A percentile compares a stretch with the other conserved stretches of the same genome.
phyloP scores from a whole-genome alignment of 2,797 vertebrate genomes.

The Miichthys miiuy region DNA sequence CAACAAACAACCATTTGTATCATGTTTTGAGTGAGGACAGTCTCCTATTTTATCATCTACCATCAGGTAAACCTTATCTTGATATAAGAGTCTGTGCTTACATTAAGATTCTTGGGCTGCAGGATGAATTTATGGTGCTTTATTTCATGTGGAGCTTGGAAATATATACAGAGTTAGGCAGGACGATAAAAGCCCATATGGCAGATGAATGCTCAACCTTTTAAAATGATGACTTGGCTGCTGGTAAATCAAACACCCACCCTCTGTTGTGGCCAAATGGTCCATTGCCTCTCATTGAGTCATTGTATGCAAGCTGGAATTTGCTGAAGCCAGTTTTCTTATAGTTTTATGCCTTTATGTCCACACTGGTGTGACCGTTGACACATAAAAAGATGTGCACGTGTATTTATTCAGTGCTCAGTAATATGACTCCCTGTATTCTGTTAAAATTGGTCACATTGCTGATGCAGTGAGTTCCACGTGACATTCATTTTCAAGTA shows the following conservation, averaged over 20 bases:
- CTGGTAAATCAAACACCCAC: constrained; percentile 71
- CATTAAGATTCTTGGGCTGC: constrained; percentile 39
- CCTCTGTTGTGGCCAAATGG: constrained; percentile 47
- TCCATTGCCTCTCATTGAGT: constrained; percentile 45
- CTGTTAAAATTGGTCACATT: constrained; percentile 4
- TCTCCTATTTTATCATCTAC: neutral
- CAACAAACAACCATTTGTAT: neutral
- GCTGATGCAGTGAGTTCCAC: neutral
- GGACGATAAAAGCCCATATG: constrained; percentile 62
- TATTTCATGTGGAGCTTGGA: constrained; percentile 41
- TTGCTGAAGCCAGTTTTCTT: constrained; percentile 43
- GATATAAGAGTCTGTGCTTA: constrained; percentile 13
- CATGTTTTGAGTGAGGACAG: neutral
- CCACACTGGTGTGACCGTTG: constrained; percentile 13
- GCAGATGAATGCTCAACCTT: constrained; percentile 68
- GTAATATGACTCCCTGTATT: neutral
- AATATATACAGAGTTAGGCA: constrained; percentile 44
- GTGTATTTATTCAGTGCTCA: neutral
- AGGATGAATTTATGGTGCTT: constrained; percentile 43
- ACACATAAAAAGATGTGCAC: neutral
- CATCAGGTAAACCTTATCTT: constrained; percentile 20
- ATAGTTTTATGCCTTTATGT: constrained; percentile 14
- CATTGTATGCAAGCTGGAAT: constrained; percentile 32
- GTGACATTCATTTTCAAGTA: neutral
- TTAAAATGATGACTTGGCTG: constrained; percentile 72